Conservation (phyloP, 2,888 invertebrate species). For the Hypsopygia costalis region DNA sequence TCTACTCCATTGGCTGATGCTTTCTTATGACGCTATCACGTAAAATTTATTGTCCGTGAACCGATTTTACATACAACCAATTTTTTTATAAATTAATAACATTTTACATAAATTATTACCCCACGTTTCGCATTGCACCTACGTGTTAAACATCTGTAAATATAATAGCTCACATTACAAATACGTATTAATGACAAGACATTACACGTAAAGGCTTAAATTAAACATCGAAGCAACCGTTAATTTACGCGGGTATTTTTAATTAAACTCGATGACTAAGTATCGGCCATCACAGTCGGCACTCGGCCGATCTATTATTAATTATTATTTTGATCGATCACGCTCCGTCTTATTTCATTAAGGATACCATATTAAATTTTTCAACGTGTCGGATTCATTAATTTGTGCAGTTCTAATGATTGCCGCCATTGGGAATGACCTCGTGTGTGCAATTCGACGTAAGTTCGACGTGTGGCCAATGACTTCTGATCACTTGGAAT, state of each 20-base stretch:
- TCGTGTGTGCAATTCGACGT: constrained; percentile 6
- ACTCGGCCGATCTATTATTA: constrained; percentile 70
- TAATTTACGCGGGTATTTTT: constrained; percentile 70
- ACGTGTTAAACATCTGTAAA: no score
- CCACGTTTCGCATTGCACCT: no score
- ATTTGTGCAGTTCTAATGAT: constrained; percentile 47
- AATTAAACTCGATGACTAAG: constrained; percentile 79
- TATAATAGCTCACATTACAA: constrained; percentile 16
- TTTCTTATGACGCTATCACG: no score
- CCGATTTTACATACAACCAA: no score
- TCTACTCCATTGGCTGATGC: no score
- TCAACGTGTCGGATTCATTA: constrained; percentile 53
- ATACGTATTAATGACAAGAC: constrained; percentile 50
- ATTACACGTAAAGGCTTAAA: constrained; percentile 1
- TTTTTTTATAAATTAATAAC: no score
- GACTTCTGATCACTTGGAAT: no score
- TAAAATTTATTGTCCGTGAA: no score
- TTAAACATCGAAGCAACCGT: constrained; percentile 41
- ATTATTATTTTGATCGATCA: constrained; percentile 79
- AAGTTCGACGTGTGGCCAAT: constrained; percentile 3
- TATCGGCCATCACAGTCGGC: constrained; percentile 65
- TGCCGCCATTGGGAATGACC: constrained; percentile 11
- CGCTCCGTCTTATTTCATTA: constrained; percentile 72
- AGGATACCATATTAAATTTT: constrained; percentile 53
- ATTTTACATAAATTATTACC: no score